Evolutionary conservation across 1,140 invertebrate genomes (phyloP).

Genomic region (Whitmania pigra): DNA sequence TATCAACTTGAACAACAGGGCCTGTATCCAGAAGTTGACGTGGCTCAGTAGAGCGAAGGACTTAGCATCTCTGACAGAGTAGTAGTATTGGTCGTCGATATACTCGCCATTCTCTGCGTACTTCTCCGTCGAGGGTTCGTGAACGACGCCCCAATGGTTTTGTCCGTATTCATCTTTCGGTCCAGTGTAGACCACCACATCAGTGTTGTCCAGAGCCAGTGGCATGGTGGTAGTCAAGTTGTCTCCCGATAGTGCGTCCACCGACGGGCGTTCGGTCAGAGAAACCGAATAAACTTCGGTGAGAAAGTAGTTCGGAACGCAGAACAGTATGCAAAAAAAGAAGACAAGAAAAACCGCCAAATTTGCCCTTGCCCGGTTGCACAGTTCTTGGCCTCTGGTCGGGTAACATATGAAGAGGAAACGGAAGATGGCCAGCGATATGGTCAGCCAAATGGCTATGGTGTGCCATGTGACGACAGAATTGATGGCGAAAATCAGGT

Average conservation of each 20-base stretch:
- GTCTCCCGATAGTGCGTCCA: not conserved
- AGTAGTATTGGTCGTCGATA: constrained; percentile 18
- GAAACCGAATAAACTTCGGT: constrained; percentile 26
- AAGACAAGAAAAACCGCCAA: constrained; percentile 60
- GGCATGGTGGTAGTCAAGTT: not conserved
- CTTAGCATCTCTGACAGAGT: not conserved
- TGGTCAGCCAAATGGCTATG: constrained; percentile 81
- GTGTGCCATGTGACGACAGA: constrained; percentile 73
- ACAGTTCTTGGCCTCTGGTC: constrained; percentile 53
- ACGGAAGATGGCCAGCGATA: constrained; percentile 74
- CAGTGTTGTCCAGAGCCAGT: not conserved
- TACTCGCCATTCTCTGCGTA: not conserved
- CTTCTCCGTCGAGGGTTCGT: not conserved
- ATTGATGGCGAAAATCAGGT: constrained; percentile 44
- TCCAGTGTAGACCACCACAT: too few species aligned
- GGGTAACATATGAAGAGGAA: constrained; percentile 64
- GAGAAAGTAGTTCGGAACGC: constrained; percentile 59
- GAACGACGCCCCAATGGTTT: not conserved
- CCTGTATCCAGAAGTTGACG: constrained; percentile 40
- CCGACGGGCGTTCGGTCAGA: not conserved
- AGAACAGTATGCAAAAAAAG: constrained; percentile 58
- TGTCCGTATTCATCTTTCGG: not conserved
- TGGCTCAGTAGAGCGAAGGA: constrained; percentile 30
- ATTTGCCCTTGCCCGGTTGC: constrained; percentile 58
- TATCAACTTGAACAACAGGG: constrained; percentile 48